phyloP scores from a whole-genome alignment of 2,113 vertebrate species.

The Bos indicus region DNA sequence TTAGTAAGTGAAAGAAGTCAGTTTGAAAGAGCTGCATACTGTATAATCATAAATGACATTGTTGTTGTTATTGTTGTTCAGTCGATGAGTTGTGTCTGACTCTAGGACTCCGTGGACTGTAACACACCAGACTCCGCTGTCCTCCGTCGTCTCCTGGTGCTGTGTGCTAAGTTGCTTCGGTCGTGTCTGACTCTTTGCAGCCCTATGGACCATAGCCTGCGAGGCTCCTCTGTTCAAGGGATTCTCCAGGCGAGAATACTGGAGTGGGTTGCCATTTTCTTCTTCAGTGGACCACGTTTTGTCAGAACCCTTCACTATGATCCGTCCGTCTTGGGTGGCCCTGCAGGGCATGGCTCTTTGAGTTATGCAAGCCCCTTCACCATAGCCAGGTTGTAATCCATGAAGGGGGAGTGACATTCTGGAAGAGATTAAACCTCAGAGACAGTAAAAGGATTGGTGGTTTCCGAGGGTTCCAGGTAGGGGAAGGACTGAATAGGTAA shows the following conservation, averaged over 20 bases:
- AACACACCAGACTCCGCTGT: not conserved
- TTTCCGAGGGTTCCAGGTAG: not conserved
- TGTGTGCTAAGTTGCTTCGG: not conserved
- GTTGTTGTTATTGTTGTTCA: not conserved
- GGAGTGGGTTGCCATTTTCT: not conserved
- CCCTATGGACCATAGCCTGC: not conserved
- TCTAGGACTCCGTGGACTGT: not conserved
- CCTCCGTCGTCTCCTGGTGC: not conserved
- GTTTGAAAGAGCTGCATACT: not conserved
- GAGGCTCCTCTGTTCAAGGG: not conserved
- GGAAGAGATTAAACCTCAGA: not conserved
- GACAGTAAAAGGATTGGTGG: not conserved
- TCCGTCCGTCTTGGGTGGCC: not conserved
- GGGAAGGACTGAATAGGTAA: not conserved
- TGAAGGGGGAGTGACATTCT: not conserved
- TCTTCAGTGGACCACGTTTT: not conserved
- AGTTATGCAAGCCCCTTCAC: not conserved
- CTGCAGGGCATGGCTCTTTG: not conserved
- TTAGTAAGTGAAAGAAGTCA: not conserved
- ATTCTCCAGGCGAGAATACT: not conserved
- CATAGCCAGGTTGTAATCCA: not conserved
- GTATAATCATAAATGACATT: not conserved
- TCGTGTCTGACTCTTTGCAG: not conserved
- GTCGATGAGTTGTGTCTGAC: not conserved
- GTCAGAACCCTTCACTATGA: not conserved